A percentile compares a stretch with the other conserved stretches of the same genome.
These are phyloP conservation scores for Bombus affinis DNA, from an alignment of 1,140 invertebrate genomes.

Conservation along the genomic window DNA sequence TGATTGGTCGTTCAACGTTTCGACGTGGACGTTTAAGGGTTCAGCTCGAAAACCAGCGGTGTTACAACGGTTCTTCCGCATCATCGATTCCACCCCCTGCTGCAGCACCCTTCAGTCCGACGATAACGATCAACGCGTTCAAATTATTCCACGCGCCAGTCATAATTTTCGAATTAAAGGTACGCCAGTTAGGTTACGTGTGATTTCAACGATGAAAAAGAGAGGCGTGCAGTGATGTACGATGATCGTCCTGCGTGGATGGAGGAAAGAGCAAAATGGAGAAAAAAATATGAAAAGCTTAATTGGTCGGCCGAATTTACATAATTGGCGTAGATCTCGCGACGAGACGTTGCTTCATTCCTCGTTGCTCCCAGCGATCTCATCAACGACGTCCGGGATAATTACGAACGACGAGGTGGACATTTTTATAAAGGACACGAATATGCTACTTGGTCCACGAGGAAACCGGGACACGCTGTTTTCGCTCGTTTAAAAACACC, in stretches of 20 bases:
- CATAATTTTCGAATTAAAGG: constrained; percentile 65
- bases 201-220: constrained; percentile 29
- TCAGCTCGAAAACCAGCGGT: constrained; percentile 14
- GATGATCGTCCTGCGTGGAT: not conserved
- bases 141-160: constrained; percentile 56
- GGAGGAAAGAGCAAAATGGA: not conserved
- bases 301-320: constrained; percentile 71
- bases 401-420: constrained; percentile 43
- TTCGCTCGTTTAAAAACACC: constrained; percentile 18
- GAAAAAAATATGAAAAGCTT: constrained; percentile 61
- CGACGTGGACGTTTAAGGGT: constrained; percentile 6
- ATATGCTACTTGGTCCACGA: not conserved
- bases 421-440: constrained; percentile 23
- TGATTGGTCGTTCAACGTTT: constrained; percentile 44
- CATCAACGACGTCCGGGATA: constrained; percentile 47
- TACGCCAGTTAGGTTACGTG: constrained; percentile 7
- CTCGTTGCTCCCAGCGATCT: constrained; percentile 30
- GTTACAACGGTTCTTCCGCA: not conserved
- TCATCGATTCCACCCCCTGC: constrained; percentile 47
- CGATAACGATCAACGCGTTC: constrained; percentile 64
- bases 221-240: constrained; percentile 6
- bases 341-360: constrained; percentile 47
- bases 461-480: constrained; percentile 13
- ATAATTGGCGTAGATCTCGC: constrained; percentile 67
- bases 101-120: constrained; percentile 48